phyloP scores from a whole-genome alignment of 2,113 vertebrate genomes.

The Ptilonorhynchus violaceus region DNA sequence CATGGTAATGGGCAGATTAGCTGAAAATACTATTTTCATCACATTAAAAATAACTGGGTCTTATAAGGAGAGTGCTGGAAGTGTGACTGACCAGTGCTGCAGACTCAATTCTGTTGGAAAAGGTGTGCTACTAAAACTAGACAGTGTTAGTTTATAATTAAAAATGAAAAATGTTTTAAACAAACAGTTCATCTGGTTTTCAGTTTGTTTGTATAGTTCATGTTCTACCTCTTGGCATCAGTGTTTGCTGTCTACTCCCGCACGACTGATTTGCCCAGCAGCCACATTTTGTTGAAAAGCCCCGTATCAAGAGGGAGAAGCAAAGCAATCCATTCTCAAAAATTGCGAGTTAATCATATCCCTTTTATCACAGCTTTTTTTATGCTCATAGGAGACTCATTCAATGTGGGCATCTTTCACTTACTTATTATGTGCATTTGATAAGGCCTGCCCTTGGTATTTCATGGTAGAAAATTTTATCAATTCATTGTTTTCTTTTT shows the following conservation, averaged over 20 bases:
- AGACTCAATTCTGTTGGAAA: neutral
- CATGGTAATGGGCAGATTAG: neutral
- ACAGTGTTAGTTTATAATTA: neutral
- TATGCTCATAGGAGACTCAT: neutral
- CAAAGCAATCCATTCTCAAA: neutral
- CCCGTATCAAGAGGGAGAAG: neutral
- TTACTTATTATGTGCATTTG: neutral
- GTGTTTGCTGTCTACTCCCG: neutral
- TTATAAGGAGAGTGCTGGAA: neutral
- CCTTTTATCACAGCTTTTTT: neutral
- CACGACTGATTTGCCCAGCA: neutral
- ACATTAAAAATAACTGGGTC: neutral
- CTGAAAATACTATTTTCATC: neutral
- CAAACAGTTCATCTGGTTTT: neutral
- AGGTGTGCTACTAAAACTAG: neutral
- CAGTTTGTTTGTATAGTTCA: neutral
- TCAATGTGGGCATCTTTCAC: neutral
- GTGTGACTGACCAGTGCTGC: neutral
- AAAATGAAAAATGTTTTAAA: neutral
- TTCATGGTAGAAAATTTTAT: neutral
- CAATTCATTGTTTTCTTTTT: neutral
- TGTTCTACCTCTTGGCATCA: neutral
- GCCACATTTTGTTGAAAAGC: neutral
- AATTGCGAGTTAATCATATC: neutral
- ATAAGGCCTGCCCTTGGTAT: neutral